Evolutionary conservation across 2,888 invertebrate species (phyloP), one percentile per base, ranked within the genome.

Genomic region (Agonopterix alstromeriana): DNA sequence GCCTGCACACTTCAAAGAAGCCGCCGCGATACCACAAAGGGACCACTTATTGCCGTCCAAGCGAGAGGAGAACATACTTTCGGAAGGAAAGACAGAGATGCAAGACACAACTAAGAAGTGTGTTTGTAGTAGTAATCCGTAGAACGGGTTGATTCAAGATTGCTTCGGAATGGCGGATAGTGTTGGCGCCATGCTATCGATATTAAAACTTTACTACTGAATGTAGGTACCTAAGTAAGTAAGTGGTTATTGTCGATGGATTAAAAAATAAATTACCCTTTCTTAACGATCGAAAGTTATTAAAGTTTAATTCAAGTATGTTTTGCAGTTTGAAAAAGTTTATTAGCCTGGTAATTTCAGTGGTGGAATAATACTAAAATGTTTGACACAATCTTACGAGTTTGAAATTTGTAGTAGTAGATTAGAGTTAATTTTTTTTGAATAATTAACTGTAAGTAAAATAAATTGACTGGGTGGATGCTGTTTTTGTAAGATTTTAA

Each of bases 61-160:
- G 55, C 36, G 72, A 57, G 73, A 73, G 48, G 54, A 7, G 42
- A 46, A 36, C 50, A 7, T 2, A 43, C 42, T 38, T 36, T 36
- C 11, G 42, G 35, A 41, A 3, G 73, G 56, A 27, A 27, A 27
- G 81, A 80, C 12, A 55, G 62, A 35, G 35, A 48, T 8, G 38
- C 53, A 46, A 48, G 27, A 27, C 27, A 27, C 27, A 27, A 27
- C 27, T 27, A 27, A 1, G 10, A 48, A 54, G 55, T 73, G 69
- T 78, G 71, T 80, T 77, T 80, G 81, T 79, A 76, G 80, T 80
- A 77, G 82, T 83, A 80, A 81, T 76, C 67, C 65, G 67, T 67
- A 70, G 82, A 82, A 85, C 81, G 81, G 77, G 81, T 82, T 84
- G 82, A 81, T 79, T 80, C 82, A 79, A 78, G 78, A 72, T 81